Base-by-base conservation (phyloP, 2,797 vertebrate species). In the Leptoclinus maculatus region DNA sequence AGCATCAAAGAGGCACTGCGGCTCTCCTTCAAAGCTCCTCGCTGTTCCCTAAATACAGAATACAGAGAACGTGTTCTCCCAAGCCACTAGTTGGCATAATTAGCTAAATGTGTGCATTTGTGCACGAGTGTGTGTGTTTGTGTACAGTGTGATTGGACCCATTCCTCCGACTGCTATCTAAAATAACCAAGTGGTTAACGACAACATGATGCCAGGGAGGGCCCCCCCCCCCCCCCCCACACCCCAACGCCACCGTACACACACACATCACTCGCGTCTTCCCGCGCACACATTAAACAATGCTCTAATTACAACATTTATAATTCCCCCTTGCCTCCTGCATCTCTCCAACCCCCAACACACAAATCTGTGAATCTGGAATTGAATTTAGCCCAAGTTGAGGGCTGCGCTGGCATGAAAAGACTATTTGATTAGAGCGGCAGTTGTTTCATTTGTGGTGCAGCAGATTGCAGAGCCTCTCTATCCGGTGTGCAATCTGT, bases 301-400 rank as follows among this genome's bases (percentile, higher is more conserved):
- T 93, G 91, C 84, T 90, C 90, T 95, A 95, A 95, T 95, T 95
- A 95, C 92, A 93, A 93, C 94, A 93, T 94, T 94, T 94, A 93
- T 89, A 93, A 92, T 85, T 89, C 92, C 86, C 89, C 76, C 74
- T 78, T 86, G 89, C 84, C 87, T 88, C 75, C 76, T 79, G 67
- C 79, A 57, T 87, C 82, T 78, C 87, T 82, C 85, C 85, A 87
- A 82, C 84, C 92, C 90, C 89, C 91, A 90, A 83, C 89, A 84
- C 88, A 65, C 86, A 91, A 92, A 92, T 93, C 92, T 92, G 91
- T 86, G 93, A 93, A 93, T 93, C 88, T 94, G 90, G 91, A 94
- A 94, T 94, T 94, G 93, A 94, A 95, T 95, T 94, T 92, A 93
- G 94, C 86, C 91, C 83, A 93, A 95, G 93, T 96, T 95, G 95